Evolutionary conservation across 2,113 vertebrate species (phyloP).

Genomic region (Xiphophorus couchianus): DNA sequence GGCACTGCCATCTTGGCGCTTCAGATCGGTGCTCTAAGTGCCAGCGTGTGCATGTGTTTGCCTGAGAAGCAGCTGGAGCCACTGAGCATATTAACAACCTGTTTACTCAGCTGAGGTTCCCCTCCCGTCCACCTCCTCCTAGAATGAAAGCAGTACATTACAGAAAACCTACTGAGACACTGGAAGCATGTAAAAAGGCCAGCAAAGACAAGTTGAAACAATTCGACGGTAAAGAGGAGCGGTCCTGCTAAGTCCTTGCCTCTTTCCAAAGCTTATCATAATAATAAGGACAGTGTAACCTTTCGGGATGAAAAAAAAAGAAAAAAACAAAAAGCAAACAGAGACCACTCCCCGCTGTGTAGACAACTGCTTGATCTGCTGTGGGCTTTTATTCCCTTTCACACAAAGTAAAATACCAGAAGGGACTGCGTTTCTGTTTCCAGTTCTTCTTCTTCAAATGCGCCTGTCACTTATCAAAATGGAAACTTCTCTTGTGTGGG

Average conservation of each 20-base stretch:
- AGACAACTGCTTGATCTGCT: conserved; percentile 43
- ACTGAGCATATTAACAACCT: conserved; percentile 83
- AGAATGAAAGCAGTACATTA: conserved; percentile 34
- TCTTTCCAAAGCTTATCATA: conserved; percentile 64
- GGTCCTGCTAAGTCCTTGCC: conserved; percentile 22
- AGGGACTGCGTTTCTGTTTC: not conserved
- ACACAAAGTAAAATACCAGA: conserved; percentile 11
- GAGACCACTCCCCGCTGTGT: conserved; percentile 31
- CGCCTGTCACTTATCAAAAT: conserved; percentile 30
- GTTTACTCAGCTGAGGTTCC: conserved; percentile 82
- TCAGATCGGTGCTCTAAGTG: conserved; percentile 40
- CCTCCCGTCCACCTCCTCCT: conserved; percentile 67
- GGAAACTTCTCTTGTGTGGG: conserved; percentile 25
- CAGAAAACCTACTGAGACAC: conserved; percentile 35
- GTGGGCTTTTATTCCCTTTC: conserved; percentile 21
- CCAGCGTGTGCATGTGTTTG: conserved; percentile 44
- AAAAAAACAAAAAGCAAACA: conserved; percentile 33
- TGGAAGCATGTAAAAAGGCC: conserved; percentile 26
- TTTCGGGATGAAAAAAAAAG: conserved; percentile 55
- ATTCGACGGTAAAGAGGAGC: conserved; percentile 39
- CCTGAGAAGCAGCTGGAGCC: conserved; percentile 66
- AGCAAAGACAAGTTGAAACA: conserved; percentile 54
- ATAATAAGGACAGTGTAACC: conserved; percentile 75
- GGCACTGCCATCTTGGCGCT: conserved; percentile 53
- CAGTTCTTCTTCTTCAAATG: conserved; percentile 10